Evolutionary conservation across 2,888 invertebrate genomes (phyloP), one percentile per base, ranked within the genome.

Genomic region (Noctua janthina): DNA sequence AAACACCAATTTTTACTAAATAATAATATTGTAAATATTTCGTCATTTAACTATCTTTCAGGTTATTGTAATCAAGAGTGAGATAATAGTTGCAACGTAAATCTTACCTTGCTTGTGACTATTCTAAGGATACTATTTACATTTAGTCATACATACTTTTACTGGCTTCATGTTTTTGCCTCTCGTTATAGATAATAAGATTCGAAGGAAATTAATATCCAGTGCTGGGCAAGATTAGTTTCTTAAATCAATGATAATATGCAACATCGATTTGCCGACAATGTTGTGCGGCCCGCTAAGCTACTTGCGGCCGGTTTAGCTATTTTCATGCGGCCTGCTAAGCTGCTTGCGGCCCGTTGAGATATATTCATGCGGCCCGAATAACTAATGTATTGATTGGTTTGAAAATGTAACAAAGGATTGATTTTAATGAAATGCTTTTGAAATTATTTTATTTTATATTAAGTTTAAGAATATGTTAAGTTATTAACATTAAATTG

Each of bases 1-100:
- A 74, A 85, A 90, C 90, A 89, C 88, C 86, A 89, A 86, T 88
- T 84, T 82, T 86, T 72, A 79, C 67, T 72, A 74, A 84, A 71
- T 79, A 77, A 46, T 76, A 76, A 75, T 68, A 85, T 69, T 90
- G 90, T 91, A 90, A 81, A 90, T 91, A 91, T 87, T 90, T 90
- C 54, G 76, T 83, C 70, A 74, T 79, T 81, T 79, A 81, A 86
- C 68, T 83, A 79, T 81, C 81, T 89, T 87, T 83, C 82, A 79
- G 51, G 64, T 81, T 71, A 85, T 79, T 90, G 78, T 87, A 85
- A 89, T 81, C 69, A 83, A 84, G 90, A 91, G 91, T 90, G 91
- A 91, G 89, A 91, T 78, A 78, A 91, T 78, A 78, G 88, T 84
- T 78, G 88, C 90, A 84, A 86, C 73, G 84, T 88, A 81, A 88